A percentile compares a stretch with the other conserved stretches of the same genome.
Evolutionary conservation across 2,797 vertebrate genomes (phyloP).

Genomic region (Tiaroga cobitis): DNA sequence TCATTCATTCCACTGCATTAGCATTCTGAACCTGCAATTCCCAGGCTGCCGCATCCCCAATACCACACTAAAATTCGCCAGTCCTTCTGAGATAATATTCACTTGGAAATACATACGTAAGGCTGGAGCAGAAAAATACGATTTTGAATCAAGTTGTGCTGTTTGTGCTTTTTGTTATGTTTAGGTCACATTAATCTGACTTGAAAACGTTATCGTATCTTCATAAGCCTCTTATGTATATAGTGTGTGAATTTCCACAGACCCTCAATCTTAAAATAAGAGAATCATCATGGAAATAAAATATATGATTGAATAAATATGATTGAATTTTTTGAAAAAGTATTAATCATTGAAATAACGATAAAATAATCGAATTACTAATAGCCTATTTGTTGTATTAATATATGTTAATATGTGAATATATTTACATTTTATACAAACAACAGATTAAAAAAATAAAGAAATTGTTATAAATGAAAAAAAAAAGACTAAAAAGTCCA

Average conservation of each 20-base stretch:
- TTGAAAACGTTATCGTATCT: not conserved
- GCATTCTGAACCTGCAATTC: not conserved
- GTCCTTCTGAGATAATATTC: not conserved
- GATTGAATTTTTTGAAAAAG: not conserved
- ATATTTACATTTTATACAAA: not conserved
- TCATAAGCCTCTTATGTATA: not conserved
- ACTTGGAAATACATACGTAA: not conserved
- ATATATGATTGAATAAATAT: not conserved
- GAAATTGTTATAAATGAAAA: not conserved
- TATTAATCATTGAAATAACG: not conserved
- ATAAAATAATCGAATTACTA: not conserved
- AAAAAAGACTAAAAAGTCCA: not conserved
- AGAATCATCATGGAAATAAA: not conserved
- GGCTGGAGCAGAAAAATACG: not conserved
- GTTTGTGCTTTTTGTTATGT: not conserved
- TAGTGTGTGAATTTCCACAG: not conserved
- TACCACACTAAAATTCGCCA: not conserved
- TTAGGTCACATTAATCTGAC: not conserved
- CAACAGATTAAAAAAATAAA: not conserved
- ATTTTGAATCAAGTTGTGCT: not conserved
- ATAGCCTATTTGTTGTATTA: not conserved
- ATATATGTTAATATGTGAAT: too few relatives aligned
- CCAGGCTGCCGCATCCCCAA: not conserved
- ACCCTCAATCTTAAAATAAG: not conserved
- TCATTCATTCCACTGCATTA: not conserved